These are phyloP conservation scores for Paguma larvata DNA, from an alignment of 2,797 vertebrate genomes.

Conservation along the genomic window DNA sequence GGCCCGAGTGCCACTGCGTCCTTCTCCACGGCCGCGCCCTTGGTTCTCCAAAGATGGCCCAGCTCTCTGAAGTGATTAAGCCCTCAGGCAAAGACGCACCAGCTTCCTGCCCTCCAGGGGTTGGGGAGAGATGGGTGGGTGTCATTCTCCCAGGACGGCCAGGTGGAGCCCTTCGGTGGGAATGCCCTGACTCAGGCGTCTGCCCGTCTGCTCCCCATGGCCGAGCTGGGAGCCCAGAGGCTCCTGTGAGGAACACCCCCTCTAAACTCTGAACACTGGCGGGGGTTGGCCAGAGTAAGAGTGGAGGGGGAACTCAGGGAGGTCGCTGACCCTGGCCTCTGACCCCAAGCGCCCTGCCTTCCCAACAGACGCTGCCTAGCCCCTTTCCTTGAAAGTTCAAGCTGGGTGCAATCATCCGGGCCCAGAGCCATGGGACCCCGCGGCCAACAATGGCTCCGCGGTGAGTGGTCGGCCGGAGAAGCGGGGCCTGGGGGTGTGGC, in stretches of 20 bases:
- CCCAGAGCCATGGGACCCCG: no score
- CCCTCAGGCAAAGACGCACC: no score
- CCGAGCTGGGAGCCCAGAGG: background rate
- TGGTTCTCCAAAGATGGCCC: background rate
- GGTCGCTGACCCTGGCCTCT: background rate
- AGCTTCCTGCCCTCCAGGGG: rapidly evolving
- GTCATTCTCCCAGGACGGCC: rapidly evolving
- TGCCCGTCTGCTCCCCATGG: background rate
- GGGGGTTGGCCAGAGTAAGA: background rate
- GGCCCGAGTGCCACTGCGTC: rapidly evolving
- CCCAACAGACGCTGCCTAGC: background rate
- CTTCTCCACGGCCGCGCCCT: no score
- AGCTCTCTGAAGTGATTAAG: background rate
- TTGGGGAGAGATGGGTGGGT: background rate
- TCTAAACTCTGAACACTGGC: background rate
- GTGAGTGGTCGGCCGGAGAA: background rate
- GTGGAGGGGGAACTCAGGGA: background rate
- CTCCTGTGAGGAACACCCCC: background rate
- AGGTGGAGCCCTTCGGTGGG: no score
- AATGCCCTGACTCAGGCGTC: rapidly evolving
- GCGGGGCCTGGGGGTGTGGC: rapidly evolving
- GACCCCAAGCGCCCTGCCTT: background rate
- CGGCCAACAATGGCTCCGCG: background rate
- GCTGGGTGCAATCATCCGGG: rapidly evolving
- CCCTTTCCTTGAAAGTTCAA: background rate